A percentile compares a stretch with the other conserved stretches of the same genome.
Conservation (phyloP, 2,113 vertebrate genomes). For the Rhodinocichla rosea region DNA sequence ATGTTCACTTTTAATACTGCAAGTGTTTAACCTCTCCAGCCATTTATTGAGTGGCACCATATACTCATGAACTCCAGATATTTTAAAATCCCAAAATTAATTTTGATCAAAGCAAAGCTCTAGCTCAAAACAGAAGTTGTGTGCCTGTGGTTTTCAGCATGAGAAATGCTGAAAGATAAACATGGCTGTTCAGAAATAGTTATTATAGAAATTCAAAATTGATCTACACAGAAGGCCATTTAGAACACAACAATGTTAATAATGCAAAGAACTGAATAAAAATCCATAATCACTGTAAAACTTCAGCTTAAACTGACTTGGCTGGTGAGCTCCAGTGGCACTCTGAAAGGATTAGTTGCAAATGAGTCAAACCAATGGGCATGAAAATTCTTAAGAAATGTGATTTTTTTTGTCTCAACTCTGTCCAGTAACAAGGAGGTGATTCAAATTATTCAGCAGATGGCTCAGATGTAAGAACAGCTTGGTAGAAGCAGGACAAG, state of each 20-base stretch:
- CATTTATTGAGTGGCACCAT: not conserved
- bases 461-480: slow-evolving; percentile 55
- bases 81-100: not conserved
- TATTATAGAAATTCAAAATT: not conserved
- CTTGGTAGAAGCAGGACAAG: slow-evolving; percentile 64
- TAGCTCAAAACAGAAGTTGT: not conserved
- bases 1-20: not conserved
- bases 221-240: not conserved
- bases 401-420: not conserved
- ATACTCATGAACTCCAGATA: not conserved
- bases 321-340: not conserved
- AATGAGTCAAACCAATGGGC: not conserved
- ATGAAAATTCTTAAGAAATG: not conserved
- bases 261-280: not conserved
- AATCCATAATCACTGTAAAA: not conserved
- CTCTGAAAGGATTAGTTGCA: not conserved
- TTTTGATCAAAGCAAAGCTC: not conserved
- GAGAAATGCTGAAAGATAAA: not conserved
- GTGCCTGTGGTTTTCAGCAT: not conserved
- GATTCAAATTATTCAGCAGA: slow-evolving; percentile 66
- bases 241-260: not conserved
- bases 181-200: not conserved
- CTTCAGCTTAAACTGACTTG: not conserved
- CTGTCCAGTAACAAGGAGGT: slow-evolving; percentile 39
- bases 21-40: not conserved